These are phyloP conservation scores for Drosophila cognata DNA, from an alignment of 2,888 invertebrate genomes.

Conservation along the genomic window DNA sequence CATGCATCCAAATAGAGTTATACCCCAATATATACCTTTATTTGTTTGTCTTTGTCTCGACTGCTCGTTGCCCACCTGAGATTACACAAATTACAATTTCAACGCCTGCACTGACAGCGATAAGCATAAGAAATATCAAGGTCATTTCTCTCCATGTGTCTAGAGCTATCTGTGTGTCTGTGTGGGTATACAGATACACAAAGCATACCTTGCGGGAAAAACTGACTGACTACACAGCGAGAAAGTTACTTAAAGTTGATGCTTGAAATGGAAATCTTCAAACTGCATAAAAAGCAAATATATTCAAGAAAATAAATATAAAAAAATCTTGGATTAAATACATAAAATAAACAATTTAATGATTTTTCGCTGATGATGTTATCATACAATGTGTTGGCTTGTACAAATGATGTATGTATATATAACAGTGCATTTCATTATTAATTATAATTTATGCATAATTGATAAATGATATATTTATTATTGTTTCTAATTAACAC, in stretches of 20 bases:
- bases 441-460: not conserved
- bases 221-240: constrained; percentile 33
- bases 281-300: not conserved
- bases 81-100: constrained; percentile 79
- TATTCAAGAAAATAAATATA: not conserved
- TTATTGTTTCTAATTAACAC: not conserved
- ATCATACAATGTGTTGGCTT: not conserved
- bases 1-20: constrained; percentile 36
- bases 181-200: constrained; percentile 18
- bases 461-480: not conserved
- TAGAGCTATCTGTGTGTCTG: constrained; percentile 5
- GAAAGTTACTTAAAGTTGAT: constrained; percentile 1
- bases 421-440: not conserved
- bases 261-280: not conserved
- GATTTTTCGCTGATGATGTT: not conserved
- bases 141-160: constrained; percentile 60
- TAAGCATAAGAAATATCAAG: constrained; percentile 81
- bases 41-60: constrained; percentile 29
- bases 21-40: constrained; percentile 32
- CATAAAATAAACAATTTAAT: not conserved
- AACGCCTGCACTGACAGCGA: constrained; percentile 75
- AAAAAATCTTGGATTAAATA: not conserved
- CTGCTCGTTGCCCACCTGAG: constrained; percentile 60
- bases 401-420: not conserved
- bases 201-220: constrained; percentile 8